A percentile compares a stretch with the other conserved stretches of the same genome.
Conservation (phyloP, 2,113 vertebrate species). For the Cavia porcellus region DNA sequence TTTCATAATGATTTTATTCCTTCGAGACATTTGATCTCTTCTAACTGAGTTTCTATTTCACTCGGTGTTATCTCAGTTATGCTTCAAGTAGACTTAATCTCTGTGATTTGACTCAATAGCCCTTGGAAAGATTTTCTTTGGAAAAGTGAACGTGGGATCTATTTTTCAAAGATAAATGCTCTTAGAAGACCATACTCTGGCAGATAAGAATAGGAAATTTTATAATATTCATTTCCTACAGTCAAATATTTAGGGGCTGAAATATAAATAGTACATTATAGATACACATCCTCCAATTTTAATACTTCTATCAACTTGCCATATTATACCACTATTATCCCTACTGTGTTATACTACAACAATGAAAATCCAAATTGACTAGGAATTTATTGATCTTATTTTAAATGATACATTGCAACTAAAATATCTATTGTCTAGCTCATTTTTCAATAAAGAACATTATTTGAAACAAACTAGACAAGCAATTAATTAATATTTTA, state of each 20-base stretch:
- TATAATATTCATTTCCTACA: not conserved
- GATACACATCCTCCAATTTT: not conserved
- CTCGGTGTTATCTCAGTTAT: not conserved
- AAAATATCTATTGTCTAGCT: not conserved
- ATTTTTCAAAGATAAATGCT: slow-evolving; percentile 39
- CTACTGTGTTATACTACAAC: not conserved
- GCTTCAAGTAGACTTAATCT: not conserved
- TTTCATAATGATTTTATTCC: slow-evolving; percentile 3
- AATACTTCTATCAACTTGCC: not conserved
- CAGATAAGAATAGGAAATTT: slow-evolving; percentile 15
- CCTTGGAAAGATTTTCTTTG: slow-evolving; percentile 7
- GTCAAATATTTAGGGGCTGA: not conserved
- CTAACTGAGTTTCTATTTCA: not conserved
- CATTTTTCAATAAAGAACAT: not conserved
- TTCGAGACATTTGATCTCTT: not conserved
- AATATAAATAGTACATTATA: slow-evolving; percentile 19
- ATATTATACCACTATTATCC: not conserved
- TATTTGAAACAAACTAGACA: not conserved
- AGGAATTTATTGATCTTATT: not conserved
- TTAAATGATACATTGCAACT: not conserved
- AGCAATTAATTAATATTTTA: not conserved
- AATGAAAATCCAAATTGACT: not conserved
- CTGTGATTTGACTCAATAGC: not conserved
- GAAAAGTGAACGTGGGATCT: slow-evolving; percentile 13
- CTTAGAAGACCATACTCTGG: not conserved